A percentile compares a stretch with the other conserved stretches of the same genome.
Conservation (phyloP, 2,888 invertebrate species). For the Acheta domesticus region DNA sequence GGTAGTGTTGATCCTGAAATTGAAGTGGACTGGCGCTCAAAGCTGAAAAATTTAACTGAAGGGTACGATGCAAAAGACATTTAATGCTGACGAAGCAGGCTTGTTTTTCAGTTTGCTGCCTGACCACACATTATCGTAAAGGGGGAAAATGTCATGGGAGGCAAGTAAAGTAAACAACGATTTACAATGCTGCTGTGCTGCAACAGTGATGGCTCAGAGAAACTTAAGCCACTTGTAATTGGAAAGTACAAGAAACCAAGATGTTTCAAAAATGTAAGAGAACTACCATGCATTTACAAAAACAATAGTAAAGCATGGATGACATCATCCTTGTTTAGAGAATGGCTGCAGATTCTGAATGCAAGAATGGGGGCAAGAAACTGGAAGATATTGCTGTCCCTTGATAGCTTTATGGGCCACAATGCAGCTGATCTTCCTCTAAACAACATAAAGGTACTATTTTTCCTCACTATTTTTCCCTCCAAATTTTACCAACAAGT, state of each 20-base stretch:
- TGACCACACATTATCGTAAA: no score
- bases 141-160: conserved; percentile 23
- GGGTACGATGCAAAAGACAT: conserved; percentile 20
- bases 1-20: no score
- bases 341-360: background rate
- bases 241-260: background rate
- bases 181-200: background rate
- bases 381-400: background rate
- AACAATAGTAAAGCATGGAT: background rate
- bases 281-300: background rate
- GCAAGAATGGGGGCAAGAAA: background rate
- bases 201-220: background rate
- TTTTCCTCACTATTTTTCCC: no score
- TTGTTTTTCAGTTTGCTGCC: conserved; percentile 25
- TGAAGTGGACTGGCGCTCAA: background rate
- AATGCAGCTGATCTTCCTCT: no score
- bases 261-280: background rate
- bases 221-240: background rate
- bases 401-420: background rate
- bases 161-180: conserved; percentile 19
- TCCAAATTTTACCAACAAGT: no score
- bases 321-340: background rate
- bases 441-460: no score
- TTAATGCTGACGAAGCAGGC: conserved; percentile 24
- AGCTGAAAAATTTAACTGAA: background rate